A percentile compares a stretch with the other conserved stretches of the same genome.
phyloP scores from a whole-genome alignment of 2,797 vertebrate genomes.

The Bradypus variegatus region DNA sequence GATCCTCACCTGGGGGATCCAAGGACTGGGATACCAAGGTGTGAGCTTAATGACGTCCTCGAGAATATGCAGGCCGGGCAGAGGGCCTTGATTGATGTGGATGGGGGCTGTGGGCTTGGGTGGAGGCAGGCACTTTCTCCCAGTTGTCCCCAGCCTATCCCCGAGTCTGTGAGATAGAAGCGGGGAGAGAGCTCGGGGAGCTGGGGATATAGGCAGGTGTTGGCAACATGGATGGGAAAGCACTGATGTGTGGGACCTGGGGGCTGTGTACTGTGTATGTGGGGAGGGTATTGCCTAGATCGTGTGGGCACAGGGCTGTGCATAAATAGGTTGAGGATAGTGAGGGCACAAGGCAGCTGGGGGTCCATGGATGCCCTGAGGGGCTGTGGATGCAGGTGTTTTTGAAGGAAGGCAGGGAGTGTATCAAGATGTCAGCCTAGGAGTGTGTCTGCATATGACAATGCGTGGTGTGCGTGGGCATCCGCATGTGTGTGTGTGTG shows the following conservation, averaged over 20 bases:
- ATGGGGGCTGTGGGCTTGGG: slow-evolving; percentile 45
- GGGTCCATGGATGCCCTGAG: neutral
- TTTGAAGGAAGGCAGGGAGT: neutral
- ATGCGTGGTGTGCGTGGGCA: rapidly evolving
- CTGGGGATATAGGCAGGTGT: too few relatives aligned
- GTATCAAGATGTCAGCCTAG: neutral
- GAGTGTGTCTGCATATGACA: neutral
- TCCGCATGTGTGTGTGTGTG: too few relatives aligned
- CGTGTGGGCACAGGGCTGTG: neutral
- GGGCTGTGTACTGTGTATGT: too few relatives aligned
- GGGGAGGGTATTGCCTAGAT: neutral
- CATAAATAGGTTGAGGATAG: neutral
- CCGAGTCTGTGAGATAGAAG: neutral
- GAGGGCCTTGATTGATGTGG: slow-evolving; percentile 64
- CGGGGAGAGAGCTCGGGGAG: neutral
- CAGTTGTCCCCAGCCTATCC: neutral
- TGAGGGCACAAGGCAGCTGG: neutral
- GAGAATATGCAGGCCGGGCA: slow-evolving; percentile 72
- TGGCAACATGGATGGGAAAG: too few relatives aligned
- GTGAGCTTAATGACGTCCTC: slow-evolving; percentile 58
- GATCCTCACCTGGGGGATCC: slow-evolving; percentile 61
- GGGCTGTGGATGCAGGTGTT: neutral
- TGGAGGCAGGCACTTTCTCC: slow-evolving; percentile 37
- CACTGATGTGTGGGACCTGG: too few relatives aligned
- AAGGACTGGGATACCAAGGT: slow-evolving; percentile 44